Conservation (phyloP, 2,888 invertebrate genomes). For the Ophonus ardosiacus region DNA sequence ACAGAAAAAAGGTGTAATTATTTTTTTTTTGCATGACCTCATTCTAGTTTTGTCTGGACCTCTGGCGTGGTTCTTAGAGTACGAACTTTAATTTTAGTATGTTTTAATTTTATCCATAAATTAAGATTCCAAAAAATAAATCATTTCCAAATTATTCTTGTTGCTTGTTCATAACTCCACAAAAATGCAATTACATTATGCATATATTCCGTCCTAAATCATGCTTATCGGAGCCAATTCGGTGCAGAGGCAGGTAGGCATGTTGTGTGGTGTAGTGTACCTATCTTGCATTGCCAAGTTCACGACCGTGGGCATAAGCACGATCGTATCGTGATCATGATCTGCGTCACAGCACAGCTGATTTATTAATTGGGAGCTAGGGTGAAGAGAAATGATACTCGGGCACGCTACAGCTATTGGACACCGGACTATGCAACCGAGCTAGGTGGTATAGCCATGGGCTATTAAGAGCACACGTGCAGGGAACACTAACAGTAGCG, state of each 20-base stretch:
- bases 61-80: no score
- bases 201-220: neutral
- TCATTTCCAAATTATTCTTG: neutral
- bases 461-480: neutral
- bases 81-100: no score
- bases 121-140: neutral
- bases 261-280: no score
- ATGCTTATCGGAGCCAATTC: neutral
- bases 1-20: no score
- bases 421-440: neutral
- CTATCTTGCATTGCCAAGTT: conserved; percentile 4
- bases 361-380: conserved; percentile 19
- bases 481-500: no score
- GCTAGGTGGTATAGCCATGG: neutral
- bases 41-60: no score
- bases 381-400: conserved; percentile 18
- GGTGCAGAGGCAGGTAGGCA: neutral
- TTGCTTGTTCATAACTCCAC: neutral
- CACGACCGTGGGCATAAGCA: neutral
- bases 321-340: neutral
- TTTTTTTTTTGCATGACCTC: no score
- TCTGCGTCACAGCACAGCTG: neutral
- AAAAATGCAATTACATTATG: neutral
- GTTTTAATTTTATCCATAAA: no score
- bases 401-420: neutral